Conservation (phyloP, 2,797 vertebrate genomes). For the Ctenochaetus hawaiiensis region DNA sequence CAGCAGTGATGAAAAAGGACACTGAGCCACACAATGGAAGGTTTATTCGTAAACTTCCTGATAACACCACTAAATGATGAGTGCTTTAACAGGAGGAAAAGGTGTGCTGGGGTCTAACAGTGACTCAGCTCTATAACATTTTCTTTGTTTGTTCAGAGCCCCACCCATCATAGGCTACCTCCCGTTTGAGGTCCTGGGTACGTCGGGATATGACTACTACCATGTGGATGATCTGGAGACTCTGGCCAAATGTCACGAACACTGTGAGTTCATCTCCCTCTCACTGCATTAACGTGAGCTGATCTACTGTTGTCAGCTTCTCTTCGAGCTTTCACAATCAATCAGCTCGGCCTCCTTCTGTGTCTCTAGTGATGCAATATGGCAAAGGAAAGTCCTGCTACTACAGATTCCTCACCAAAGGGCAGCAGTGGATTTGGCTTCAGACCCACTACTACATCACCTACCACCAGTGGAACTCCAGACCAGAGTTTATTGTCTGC, state of each 20-base stretch:
- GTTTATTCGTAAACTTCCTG: neutral
- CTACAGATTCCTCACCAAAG: slow-evolving; percentile 98
- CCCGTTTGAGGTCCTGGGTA: slow-evolving; percentile 98
- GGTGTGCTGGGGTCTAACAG: too few species aligned
- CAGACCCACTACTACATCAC: slow-evolving; percentile 99
- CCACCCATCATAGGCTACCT: slow-evolving; percentile 99
- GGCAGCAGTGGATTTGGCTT: slow-evolving; percentile 99
- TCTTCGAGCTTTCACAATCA: neutral
- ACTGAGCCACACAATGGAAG: neutral
- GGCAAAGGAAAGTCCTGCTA: slow-evolving; percentile 99
- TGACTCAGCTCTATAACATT: neutral
- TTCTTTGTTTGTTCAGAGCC: slow-evolving; percentile 86
- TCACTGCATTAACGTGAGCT: too few species aligned
- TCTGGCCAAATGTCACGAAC: slow-evolving; percentile 97
- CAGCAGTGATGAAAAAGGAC: neutral
- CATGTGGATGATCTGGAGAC: slow-evolving; percentile 98
- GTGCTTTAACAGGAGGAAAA: neutral
- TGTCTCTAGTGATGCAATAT: slow-evolving; percentile 94
- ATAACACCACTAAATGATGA: neutral
- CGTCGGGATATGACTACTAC: slow-evolving; percentile 99
- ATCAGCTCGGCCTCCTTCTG: neutral
- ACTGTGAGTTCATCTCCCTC: slow-evolving; percentile 87
- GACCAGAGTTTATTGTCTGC: slow-evolving; percentile 98
- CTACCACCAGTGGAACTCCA: slow-evolving; percentile 99
- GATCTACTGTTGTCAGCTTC: slow-evolving; percentile 2